Evolutionary conservation across 2,888 invertebrate genomes (phyloP), one percentile per base, ranked within the genome.

Genomic region (Mythimna vitellina): DNA sequence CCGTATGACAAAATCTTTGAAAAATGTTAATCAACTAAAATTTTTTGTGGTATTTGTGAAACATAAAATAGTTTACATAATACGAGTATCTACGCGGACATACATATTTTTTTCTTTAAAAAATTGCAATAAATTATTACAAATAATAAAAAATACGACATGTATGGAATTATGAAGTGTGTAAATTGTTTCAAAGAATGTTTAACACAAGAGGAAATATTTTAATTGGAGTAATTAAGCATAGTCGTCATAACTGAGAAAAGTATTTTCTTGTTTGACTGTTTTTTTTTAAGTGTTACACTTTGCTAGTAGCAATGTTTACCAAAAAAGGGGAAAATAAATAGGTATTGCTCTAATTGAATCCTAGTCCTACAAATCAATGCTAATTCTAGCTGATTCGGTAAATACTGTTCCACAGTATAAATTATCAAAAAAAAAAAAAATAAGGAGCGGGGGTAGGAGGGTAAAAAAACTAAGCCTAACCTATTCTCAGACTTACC

Each of bases 171-270:
- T 49, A 49, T 46, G 65, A 70, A 68, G 61, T 84, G 58, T 73
- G 81, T 63, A 72, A 78, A 81, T 81, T 61, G 60, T 78, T 57
- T 17, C 53, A 60, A 79, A 81, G 63, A 77, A 82, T 83, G 63
- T 25, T 74, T 70, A 74, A 74, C 51, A 77, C 12, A 56, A 22
- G 54, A 60, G 54, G 46, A 80, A 76, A 76, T 82, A 82, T 84
- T 82, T 83, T 85, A 84, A 83, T 83, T 82, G 29, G 22, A 38
- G 51, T 70, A 60, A 72, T 83, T 81, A 74, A 62, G 56, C 69
- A 81, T 77, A 65, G 67, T 77, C 49, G 56, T 10, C 78, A 81
- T 75, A 62, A 51, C 72, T 68, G n/a, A 46, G 69, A 65, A 78
- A 78, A 32, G 57, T 49, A 62, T 70, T 79, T 66, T 60, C 22